Conservation (phyloP, 2,888 invertebrate species). For the Perizoma affinitatum region DNA sequence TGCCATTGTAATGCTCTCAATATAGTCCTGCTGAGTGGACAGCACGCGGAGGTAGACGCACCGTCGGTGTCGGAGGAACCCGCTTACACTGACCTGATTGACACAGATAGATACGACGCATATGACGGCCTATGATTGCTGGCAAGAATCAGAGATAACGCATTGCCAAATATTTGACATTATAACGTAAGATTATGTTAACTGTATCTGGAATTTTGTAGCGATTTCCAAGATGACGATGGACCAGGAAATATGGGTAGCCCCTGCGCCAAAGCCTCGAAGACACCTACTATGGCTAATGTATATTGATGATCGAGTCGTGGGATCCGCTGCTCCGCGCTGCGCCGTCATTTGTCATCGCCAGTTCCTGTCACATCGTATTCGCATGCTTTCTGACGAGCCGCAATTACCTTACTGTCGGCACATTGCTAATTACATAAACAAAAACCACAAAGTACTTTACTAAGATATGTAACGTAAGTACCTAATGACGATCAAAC, state of each 20-base stretch:
- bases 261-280: constrained; percentile 33
- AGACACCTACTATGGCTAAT: constrained; percentile 50
- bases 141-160: constrained; percentile 42
- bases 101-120: constrained; percentile 24
- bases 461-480: too few relatives aligned
- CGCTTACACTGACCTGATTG: constrained; percentile 35
- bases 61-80: constrained; percentile 61
- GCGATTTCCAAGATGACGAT: constrained; percentile 40
- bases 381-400: constrained; percentile 73
- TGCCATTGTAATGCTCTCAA: constrained; percentile 82
- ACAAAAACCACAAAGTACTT: constrained; percentile 51
- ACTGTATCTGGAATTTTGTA: constrained; percentile 43
- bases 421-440: constrained; percentile 66
- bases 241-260: constrained; percentile 32
- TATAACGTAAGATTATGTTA: constrained; percentile 44
- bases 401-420: constrained; percentile 76
- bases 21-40: constrained; percentile 71
- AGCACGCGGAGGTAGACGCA: constrained; percentile 63
- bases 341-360: constrained; percentile 77
- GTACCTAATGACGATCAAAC: constrained; percentile 59
- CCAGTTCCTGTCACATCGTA: constrained; percentile 70
- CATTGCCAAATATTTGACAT: constrained; percentile 47
- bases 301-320: constrained; percentile 71
- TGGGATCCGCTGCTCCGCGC: constrained; percentile 61
- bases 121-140: constrained; percentile 42